Percentiles rank a stretch among this genome's conserved stretches.
Conservation (phyloP, 2,113 vertebrate genomes). For the Scalopus aquaticus region DNA sequence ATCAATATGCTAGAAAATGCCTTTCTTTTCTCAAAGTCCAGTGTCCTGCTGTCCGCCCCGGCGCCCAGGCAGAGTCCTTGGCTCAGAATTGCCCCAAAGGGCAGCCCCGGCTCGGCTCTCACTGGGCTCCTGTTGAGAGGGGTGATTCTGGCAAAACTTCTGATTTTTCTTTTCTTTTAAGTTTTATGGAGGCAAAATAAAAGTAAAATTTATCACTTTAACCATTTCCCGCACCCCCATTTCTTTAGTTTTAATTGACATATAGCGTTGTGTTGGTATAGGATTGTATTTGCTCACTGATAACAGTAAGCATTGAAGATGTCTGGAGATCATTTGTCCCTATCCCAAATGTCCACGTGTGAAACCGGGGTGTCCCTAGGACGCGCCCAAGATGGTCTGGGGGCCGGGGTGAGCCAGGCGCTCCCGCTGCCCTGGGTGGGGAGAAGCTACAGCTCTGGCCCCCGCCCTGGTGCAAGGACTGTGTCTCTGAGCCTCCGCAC, state of each 20-base stretch:
- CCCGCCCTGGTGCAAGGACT: rapidly evolving
- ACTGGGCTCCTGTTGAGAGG: not conserved
- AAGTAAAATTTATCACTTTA: too few relatives aligned
- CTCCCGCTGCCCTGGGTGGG: not conserved
- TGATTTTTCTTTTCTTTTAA: not conserved
- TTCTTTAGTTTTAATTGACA: too few relatives aligned
- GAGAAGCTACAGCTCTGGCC: not conserved
- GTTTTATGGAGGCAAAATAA: not conserved
- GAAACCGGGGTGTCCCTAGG: not conserved
- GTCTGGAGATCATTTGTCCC: not conserved
- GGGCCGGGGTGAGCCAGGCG: not conserved
- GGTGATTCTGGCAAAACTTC: not conserved
- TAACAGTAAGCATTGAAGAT: not conserved
- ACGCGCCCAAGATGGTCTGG: not conserved
- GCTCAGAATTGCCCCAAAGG: not conserved
- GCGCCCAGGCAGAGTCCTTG: too few relatives aligned
- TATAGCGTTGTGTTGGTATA: too few relatives aligned
- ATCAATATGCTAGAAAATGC: too few relatives aligned
- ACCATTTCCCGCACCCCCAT: too few relatives aligned
- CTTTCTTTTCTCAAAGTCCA: too few relatives aligned
- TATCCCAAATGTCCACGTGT: not conserved
- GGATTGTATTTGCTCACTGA: not conserved
- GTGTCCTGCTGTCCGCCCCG: too few relatives aligned
- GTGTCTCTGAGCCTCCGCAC: not conserved
- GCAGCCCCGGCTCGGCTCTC: not conserved